These are phyloP conservation scores for Gastrophysa polygoni DNA, from an alignment of 2,888 invertebrate species.

Conservation along the genomic window DNA sequence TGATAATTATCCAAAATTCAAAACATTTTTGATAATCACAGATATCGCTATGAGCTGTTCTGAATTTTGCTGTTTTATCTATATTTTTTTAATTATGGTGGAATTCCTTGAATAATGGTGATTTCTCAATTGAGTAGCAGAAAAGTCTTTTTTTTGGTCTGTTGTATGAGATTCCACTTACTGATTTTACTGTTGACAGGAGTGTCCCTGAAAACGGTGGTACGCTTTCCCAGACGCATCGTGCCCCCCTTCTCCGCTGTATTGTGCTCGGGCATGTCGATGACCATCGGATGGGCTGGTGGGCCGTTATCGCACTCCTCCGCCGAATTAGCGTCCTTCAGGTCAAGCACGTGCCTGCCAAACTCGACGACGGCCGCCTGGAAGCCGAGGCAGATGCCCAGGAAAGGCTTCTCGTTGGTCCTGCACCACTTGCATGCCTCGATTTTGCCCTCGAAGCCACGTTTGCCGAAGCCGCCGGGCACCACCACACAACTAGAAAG, in stretches of 20 bases:
- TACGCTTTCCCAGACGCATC: conserved; percentile 95
- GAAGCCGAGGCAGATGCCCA: conserved; percentile 97
- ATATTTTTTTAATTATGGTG: too few species aligned
- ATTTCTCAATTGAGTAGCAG: too few species aligned
- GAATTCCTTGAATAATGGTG: too few species aligned
- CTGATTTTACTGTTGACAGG: conserved; percentile 65
- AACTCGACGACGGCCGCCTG: conserved; percentile 98
- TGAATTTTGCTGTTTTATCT: too few species aligned
- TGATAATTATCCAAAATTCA: too few species aligned
- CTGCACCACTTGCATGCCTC: conserved; percentile 93
- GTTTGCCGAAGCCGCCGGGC: conserved; percentile 96
- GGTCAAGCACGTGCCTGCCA: conserved; percentile 80
- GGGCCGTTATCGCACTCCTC: conserved; percentile 66
- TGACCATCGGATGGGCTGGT: conserved; percentile 81
- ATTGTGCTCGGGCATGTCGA: conserved; percentile 99
- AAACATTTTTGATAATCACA: too few species aligned
- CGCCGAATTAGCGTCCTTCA: conserved; percentile 82
- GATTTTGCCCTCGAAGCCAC: conserved; percentile 97
- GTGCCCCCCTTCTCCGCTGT: conserved; percentile 90
- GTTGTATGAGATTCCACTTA: too few species aligned
- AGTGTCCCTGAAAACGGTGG: conserved; percentile 75
- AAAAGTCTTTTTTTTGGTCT: too few species aligned
- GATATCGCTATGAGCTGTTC: too few species aligned
- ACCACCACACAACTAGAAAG: conserved; percentile 85
- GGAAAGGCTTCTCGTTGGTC: conserved; percentile 84